phyloP scores from a whole-genome alignment of 2,888 invertebrate species.

The Cryptus armator region DNA sequence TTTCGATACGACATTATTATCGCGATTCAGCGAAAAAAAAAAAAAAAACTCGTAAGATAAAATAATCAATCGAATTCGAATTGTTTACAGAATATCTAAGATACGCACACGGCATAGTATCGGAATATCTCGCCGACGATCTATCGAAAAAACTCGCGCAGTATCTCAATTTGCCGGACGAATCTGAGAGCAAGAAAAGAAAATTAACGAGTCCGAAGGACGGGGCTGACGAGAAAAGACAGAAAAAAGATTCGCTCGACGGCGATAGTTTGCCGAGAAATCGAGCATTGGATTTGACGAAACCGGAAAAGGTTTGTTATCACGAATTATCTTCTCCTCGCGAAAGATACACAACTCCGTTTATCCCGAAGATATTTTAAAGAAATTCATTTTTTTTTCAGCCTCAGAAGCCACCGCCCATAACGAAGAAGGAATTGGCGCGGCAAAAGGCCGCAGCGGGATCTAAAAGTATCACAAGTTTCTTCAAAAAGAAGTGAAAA shows the following conservation, averaged over 20 bases:
- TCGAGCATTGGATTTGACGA: conserved; percentile 81
- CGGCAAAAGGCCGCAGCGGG: conserved; percentile 92
- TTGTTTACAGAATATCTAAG: conserved; percentile 88
- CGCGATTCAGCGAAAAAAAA: not conserved
- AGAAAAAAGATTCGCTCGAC: conserved; percentile 83
- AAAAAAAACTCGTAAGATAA: not conserved
- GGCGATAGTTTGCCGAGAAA: conserved; percentile 84
- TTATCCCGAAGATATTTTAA: not conserved
- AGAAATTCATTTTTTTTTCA: conserved; percentile 73
- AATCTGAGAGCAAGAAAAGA: conserved; percentile 84
- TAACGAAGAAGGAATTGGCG: conserved; percentile 91
- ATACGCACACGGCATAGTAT: conserved; percentile 92
- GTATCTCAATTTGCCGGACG: conserved; percentile 89
- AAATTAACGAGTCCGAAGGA: conserved; percentile 80
- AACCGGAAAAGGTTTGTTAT: conserved; percentile 79
- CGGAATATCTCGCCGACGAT: conserved; percentile 91
- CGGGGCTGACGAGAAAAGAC: conserved; percentile 76
- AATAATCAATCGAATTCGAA: not conserved
- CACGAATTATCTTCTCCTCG: not conserved
- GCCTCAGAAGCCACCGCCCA: conserved; percentile 86
- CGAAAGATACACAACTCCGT: not conserved
- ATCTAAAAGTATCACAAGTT: conserved; percentile 92
- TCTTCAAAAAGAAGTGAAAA: conserved; percentile 90
- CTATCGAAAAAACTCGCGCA: conserved; percentile 88
- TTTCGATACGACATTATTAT: conserved; percentile 4